phyloP scores from a whole-genome alignment of 2,113 vertebrate species.

The Heloderma charlesbogerti region DNA sequence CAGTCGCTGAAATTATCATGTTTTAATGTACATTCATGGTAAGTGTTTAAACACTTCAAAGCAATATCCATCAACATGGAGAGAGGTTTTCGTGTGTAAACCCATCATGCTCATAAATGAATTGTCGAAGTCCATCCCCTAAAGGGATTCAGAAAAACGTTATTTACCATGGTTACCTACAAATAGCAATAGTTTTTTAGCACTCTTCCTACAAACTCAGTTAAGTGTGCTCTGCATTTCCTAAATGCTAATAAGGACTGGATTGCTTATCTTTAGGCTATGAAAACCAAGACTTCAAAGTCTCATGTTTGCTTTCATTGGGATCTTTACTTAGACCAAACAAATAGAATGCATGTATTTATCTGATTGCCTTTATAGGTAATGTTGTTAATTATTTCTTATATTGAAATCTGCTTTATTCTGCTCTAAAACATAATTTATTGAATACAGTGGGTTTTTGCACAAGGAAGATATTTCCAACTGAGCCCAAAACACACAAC shows the following conservation, averaged over 20 bases:
- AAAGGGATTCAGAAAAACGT: neutral
- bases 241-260: neutral
- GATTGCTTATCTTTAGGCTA: slow-evolving; percentile 1
- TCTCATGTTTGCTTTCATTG: neutral
- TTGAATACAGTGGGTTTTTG: neutral
- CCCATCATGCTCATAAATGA: neutral
- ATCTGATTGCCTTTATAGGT: too few species aligned
- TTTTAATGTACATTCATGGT: neutral
- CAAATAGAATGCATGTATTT: neutral
- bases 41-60: slow-evolving; percentile 8
- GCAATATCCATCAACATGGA: neutral
- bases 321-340: neutral
- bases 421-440: neutral
- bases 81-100: neutral
- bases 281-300: neutral
- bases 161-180: neutral
- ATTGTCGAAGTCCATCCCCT: neutral
- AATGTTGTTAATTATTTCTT: too few species aligned
- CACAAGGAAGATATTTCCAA: neutral
- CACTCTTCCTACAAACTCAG: neutral
- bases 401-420: neutral
- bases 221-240: neutral
- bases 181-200: neutral
- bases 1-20: neutral
- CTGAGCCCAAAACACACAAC: neutral